phyloP scores from a whole-genome alignment of 2,888 invertebrate genomes.

The Eupithecia pulchellata region DNA sequence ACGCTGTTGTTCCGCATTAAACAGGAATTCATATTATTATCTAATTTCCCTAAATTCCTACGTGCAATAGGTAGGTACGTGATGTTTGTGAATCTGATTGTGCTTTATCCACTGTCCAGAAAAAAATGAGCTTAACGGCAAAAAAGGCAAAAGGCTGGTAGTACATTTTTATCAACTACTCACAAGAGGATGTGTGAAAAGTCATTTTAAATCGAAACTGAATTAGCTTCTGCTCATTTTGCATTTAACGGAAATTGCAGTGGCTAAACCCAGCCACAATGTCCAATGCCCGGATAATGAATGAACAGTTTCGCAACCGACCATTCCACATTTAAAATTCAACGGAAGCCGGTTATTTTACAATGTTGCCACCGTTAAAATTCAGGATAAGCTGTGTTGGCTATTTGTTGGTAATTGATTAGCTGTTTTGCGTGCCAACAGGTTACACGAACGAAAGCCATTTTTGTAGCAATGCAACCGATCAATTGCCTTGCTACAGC shows the following conservation, averaged over 20 bases:
- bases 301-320: constrained; percentile 50
- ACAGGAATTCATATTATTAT: no score
- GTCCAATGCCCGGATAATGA: constrained; percentile 54
- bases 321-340: constrained; percentile 54
- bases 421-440: constrained; percentile 23
- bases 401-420: constrained; percentile 32
- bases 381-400: constrained; percentile 27
- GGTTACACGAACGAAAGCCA: constrained; percentile 14
- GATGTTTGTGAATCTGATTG: no score
- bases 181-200: background rate
- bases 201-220: constrained; percentile 6
- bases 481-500: constrained; percentile 5
- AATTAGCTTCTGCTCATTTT: constrained; percentile 11
- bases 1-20: no score
- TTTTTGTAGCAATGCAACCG: background rate
- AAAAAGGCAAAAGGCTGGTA: background rate
- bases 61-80: no score
- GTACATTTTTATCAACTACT: background rate
- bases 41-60: no score
- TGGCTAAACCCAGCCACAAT: constrained; percentile 33
- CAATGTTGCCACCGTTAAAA: constrained; percentile 35
- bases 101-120: background rate
- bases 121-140: background rate
- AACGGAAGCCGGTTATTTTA: constrained; percentile 31
- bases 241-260: constrained; percentile 18